Base-by-base conservation (phyloP, 1,140 invertebrate genomes). In the honey bee (Apis mellifera) region DNA sequence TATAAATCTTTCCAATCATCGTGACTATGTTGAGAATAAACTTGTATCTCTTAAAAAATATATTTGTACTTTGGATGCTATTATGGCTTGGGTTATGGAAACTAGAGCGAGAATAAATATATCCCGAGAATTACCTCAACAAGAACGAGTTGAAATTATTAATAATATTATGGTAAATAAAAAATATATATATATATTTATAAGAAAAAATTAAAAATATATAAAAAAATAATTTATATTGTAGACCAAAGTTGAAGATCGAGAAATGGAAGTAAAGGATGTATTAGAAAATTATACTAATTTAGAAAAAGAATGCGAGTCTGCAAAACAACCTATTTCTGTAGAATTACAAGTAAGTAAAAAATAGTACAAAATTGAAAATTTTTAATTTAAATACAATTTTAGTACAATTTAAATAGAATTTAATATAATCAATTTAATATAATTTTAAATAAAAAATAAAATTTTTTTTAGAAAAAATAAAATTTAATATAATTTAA, bases 211-310 rank as follows among this genome's bases (percentile, higher is more conserved):
- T 15, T 17, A 64, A 55, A 59, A 69, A 68, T 54, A 68, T 66
- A 26, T 55, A 26, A 26, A 26, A 32, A 4, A 59, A 68, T 77
- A 73, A 78, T 76, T 78, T 89, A 62, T 85, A 70, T 87, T 89
- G 21, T 80, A 95, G 95, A 90, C 89, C 21, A 92, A 90, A 52
- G 93, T 96, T 1, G 91, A 92, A 79, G 95, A 96, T 89, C 95
- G 95, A 48, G 95, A 96, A 89, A 93, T 95, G 81, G 96, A 96
- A 91, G 95, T 96, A 7, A 95, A 95, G 86, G 96, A 96, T 84
- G 95, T 96, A 13, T 89, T 96, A 26, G 95, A 96, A 91, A 96
- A 96, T 93, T 96, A 95, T 91, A 96, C 95, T 60, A 96, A 96
- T 91, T 91, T 96, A 77, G 96, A 95, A 84, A 95, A 95, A 85